Evolutionary conservation across 92 coral and sea anemone genomes (phyloP).

Genomic region (Parazoanthus swiftii): DNA sequence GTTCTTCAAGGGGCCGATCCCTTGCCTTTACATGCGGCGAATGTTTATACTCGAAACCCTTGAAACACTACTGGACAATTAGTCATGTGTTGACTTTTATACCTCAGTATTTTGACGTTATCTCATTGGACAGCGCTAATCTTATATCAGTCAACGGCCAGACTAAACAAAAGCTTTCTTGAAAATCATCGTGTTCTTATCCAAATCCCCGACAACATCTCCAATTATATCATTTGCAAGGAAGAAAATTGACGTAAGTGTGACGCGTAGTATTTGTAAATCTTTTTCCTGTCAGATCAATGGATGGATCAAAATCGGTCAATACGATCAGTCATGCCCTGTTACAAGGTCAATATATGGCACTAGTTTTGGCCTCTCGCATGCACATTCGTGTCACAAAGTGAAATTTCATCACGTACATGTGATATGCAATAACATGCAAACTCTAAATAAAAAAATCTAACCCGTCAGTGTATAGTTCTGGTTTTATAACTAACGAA

Average conservation of each 20-base stretch:
- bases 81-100: constrained; percentile 29
- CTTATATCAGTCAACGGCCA: constrained; percentile 18
- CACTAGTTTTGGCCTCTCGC: background rate
- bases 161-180: background rate
- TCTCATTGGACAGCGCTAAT: constrained; percentile 28
- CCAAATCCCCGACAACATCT: background rate
- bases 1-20: constrained; percentile 5
- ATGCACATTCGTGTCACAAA: constrained; percentile 11
- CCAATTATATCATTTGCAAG: background rate
- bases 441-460: background rate
- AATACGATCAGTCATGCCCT: constrained; percentile 10
- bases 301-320: background rate
- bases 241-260: constrained; percentile 16
- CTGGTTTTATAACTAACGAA: too few relatives aligned
- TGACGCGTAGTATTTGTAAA: background rate
- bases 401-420: constrained; percentile 7
- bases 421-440: background rate
- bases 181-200: background rate
- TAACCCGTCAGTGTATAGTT: too few relatives aligned
- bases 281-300: background rate
- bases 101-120: constrained; percentile 18
- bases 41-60: background rate
- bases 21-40: background rate
- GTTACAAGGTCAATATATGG: background rate
- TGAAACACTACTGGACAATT: constrained; percentile 4